Evolutionary conservation across 2,888 invertebrate species (phyloP), one percentile per base, ranked within the genome.

Genomic region (Agrochola circellaris): DNA sequence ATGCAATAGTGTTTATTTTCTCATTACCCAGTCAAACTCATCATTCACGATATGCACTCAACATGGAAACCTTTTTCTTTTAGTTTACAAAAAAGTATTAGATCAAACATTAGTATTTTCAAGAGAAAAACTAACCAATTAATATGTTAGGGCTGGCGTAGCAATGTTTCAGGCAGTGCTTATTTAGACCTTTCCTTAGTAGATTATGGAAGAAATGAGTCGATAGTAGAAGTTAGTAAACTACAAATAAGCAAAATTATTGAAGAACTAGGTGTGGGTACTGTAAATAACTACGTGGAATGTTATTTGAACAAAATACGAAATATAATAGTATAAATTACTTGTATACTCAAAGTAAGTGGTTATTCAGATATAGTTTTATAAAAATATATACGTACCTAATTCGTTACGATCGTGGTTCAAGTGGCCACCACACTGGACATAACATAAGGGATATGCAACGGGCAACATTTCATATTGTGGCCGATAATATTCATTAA

Each of bases 331-430:
- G 9, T 34, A 51, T 17, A 54, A 30, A 67, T 64, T 34, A 58
- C 56, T 48, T 62, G n/a, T 51, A 42, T 45, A 73, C 73, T 23
- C 45, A 62, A 67, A 67, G 30, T 68, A 68, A 75, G 26, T 60
- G 70, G 80, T 84, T 81, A 81, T 70, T 72, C 77, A 61, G 71
- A 81, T 84, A 81, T 64, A 84, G 58, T 74, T 85, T 79, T 79
- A 85, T 74, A 84, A 84, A 84, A 84, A 84, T 84, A 84, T 85
- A 82, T 82, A 82, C 38, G 69, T 62, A 56, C 65, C 58, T 73
- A 75, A 76, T 76, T 79, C 45, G 62, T 79, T 82, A 79, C 23
- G 66, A 75, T 73, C 45, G 45, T 45, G 45, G 45, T 45, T 45
- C 45, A 42, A 26, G n/a, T 58, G 11, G 61, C 56, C 38, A 60